Evolutionary conservation across 1,140 invertebrate species (phyloP).

Genomic region (Zaprionus kolodkinae): DNA sequence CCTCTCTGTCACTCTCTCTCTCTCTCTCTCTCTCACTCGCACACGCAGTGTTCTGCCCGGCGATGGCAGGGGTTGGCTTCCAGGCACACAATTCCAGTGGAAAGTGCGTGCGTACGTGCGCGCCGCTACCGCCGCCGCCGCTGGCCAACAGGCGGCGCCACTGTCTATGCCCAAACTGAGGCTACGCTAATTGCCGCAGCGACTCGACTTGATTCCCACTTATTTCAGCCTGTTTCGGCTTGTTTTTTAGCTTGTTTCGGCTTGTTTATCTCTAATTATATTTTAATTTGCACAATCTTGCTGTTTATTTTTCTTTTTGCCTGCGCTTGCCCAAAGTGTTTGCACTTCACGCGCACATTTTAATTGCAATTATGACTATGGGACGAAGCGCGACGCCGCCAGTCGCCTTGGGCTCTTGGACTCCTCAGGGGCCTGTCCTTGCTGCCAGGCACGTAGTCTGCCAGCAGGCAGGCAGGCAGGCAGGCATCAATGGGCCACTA

Average conservation of each 20-base stretch:
- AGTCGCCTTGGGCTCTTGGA: not conserved
- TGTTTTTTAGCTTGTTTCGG: slow-evolving; percentile 57
- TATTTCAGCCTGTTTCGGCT: slow-evolving; percentile 60
- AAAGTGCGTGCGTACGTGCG: slow-evolving; percentile 62
- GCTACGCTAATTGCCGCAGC: slow-evolving; percentile 51
- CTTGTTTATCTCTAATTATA: slow-evolving; percentile 83
- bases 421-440: slow-evolving; percentile 56
- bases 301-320: slow-evolving; percentile 36
- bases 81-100: slow-evolving; percentile 72
- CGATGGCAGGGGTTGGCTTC: slow-evolving; percentile 47
- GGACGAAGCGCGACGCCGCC: slow-evolving; percentile 23
- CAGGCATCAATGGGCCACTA: slow-evolving; percentile 64
- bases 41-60: slow-evolving; percentile 27
- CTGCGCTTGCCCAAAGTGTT: slow-evolving; percentile 59
- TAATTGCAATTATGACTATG: slow-evolving; percentile 82
- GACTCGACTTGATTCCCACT: slow-evolving; percentile 35
- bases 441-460: slow-evolving; percentile 78
- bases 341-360: slow-evolving; percentile 74
- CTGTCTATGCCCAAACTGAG: slow-evolving; percentile 1
- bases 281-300: slow-evolving; percentile 76
- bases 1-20: slow-evolving; percentile 18
- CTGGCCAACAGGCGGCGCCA: slow-evolving; percentile 62
- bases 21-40: slow-evolving; percentile 25
- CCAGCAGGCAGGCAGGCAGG: slow-evolving; percentile 9
- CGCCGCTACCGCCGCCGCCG: slow-evolving; percentile 17